Conservation (phyloP, 1,140 invertebrate genomes). For the Megalopta genalis region DNA sequence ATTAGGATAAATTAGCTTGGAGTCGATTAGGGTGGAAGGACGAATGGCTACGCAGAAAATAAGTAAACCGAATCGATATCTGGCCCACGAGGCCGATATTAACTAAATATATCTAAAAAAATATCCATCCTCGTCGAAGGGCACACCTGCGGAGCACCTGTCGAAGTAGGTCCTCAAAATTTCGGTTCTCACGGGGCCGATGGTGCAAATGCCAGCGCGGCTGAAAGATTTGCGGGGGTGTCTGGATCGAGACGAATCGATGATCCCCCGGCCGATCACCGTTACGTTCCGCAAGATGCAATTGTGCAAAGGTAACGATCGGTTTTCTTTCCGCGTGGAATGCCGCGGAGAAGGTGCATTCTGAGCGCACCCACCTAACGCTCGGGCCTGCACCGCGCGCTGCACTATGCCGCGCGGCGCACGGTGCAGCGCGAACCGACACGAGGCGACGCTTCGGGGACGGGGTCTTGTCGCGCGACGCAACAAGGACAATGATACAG, state of each 20-base stretch:
- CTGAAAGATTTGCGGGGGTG: conserved; percentile 47
- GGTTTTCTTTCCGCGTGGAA: conserved; percentile 72
- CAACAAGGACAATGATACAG: conserved; percentile 46
- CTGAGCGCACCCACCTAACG: conserved; percentile 70
- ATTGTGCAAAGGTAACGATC: conserved; percentile 75
- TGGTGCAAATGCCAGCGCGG: neutral
- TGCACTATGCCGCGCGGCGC: neutral
- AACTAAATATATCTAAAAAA: too few relatives aligned
- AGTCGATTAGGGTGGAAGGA: too few relatives aligned
- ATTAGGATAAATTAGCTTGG: too few relatives aligned
- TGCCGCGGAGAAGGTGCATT: conserved; percentile 72
- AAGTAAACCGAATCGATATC: too few relatives aligned
- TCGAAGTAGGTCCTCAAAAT: neutral
- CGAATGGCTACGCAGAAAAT: too few relatives aligned
- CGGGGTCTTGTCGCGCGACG: conserved; percentile 32
- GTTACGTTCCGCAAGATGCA: conserved; percentile 67
- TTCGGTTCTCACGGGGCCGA: neutral
- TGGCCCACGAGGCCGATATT: too few relatives aligned
- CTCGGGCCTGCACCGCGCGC: neutral
- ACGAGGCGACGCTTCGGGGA: neutral
- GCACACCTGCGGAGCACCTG: too few relatives aligned
- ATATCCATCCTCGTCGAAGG: too few relatives aligned
- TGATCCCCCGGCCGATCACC: conserved; percentile 68
- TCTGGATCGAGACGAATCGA: conserved; percentile 62
- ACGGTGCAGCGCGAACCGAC: conserved; percentile 12